Percentiles rank a stretch among this genome's conserved stretches.
phyloP scores from a whole-genome alignment of 2,797 vertebrate genomes.

The Thalassophryne amazonica region DNA sequence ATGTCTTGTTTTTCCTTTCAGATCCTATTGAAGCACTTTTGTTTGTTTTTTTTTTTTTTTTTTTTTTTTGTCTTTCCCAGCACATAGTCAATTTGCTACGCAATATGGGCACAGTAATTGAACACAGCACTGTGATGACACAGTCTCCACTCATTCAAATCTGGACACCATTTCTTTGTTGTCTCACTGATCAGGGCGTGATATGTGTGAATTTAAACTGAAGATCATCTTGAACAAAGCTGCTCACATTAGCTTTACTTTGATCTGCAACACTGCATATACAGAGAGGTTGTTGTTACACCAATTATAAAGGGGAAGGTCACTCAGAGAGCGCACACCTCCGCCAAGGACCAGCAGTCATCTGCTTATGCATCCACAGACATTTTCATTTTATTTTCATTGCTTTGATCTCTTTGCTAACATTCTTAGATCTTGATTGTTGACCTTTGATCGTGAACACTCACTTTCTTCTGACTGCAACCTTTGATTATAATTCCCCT shows the following conservation, averaged over 20 bases:
- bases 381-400: too few species aligned
- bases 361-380: too few species aligned
- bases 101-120: conserved; percentile 50
- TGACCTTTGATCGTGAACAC: too few species aligned
- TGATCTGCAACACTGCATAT: not conserved
- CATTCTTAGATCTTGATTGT: too few species aligned
- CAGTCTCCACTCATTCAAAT: conserved; percentile 30
- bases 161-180: conserved; percentile 37
- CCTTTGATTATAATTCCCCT: too few species aligned
- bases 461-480: too few species aligned
- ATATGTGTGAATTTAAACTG: conserved; percentile 10
- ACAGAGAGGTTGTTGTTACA: not conserved
- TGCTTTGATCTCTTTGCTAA: too few species aligned
- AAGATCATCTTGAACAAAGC: conserved; percentile 25
- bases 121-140: conserved; percentile 40
- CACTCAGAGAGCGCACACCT: too few species aligned
- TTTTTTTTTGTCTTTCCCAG: conserved; percentile 19
- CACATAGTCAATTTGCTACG: conserved; percentile 47
- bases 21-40: conserved; percentile 3
- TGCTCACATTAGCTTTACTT: conserved; percentile 7
- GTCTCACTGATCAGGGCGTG: conserved; percentile 30
- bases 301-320: conserved; percentile 6
- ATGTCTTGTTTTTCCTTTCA: conserved; percentile 5
- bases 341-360: too few species aligned
- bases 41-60: not conserved